Evolutionary conservation across 1,140 invertebrate genomes (phyloP), one percentile per base, ranked within the genome.

Genomic region (Trichogramma pretiosum): DNA sequence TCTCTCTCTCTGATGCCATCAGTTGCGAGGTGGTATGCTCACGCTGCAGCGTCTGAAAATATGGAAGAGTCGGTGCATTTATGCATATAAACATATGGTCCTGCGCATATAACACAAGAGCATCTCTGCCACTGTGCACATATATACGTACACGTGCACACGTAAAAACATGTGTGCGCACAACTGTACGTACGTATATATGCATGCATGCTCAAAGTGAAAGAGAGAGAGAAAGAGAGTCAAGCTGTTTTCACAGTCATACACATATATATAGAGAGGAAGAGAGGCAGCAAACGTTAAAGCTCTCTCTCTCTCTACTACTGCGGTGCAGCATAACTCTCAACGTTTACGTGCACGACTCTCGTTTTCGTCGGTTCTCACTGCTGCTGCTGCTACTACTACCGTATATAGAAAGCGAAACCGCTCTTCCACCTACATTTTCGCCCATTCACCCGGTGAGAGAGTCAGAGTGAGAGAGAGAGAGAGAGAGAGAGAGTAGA

Each of bases 351-450:
- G 63, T 67, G 67, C 63, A 63, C 67, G 65, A 69, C 68, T 70
- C 68, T 70, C 67, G 67, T 65, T 70, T 69, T 70, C 65, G 62
- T 58, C 62, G 62, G 61, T 56, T 57, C 38, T 24, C n/a, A n/a
- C n/a, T n/a, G n/a, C n/a, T n/a, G n/a, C n/a, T n/a, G n/a, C n/a
- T n/a, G n/a, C n/a, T n/a, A n/a, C n/a, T n/a, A n/a, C n/a, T n/a
- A n/a, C 13, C 41, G 52, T 59, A 60, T 67, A 70, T 67, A 66
- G 68, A 70, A 70, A 70, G 68, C 60, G 68, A 70, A 68, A 70
- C 65, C 59, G 59, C 63, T n/a, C n/a, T 67, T 55, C 65, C 65
- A 70, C 68, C 67, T 70, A 69, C 64, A 68, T 70, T 68, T 61
- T 63, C 68, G 59, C 59, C 66, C 68, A 71, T 70, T 70, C 68